Base-by-base conservation (phyloP, 2,888 invertebrate genomes). In the Heliconius hortense region DNA sequence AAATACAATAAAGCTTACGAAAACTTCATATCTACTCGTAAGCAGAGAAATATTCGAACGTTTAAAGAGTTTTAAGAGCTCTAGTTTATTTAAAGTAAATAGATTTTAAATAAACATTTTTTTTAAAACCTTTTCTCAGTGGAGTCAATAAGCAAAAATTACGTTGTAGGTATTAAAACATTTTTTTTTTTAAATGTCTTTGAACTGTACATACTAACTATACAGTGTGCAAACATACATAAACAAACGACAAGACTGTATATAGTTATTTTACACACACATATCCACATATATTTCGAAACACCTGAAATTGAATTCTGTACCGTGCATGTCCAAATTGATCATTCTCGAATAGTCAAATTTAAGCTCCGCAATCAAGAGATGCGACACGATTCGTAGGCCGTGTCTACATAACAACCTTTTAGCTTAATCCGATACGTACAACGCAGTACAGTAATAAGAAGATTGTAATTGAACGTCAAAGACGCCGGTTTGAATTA, bases 381-480 rank as follows among this genome's bases (percentile, higher is more conserved):
- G 85, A 85, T 84, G 83, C 81, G 79, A 84, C 85, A 84, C 82
- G 84, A 86, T n/a, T n/a, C n/a, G n/a, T 85, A 87, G 84, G 82
- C 86, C 86, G 87, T 88, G 89, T 91, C 87, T 87, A 89, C 88
- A 89, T 91, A 89, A 91, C 88, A 86, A 85, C 88, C 89, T 91
- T 89, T 92, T 90, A 89, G 86, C 82, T 82, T 91, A 92, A 92
- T 89, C 91, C 89, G 86, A 86, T 88, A 84, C 83, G 83, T 84
- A 84, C 84, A 85, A 82, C 78, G 82, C 66, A 83, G 83, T 85
- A 83, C 79, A 82, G 84, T 82, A 88, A 88, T 91, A 91, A 91
- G 90, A 88, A 89, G 87, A 87, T 89, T 87, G 90, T 91, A 90
- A 92, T 90, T 90, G 89, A 86, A 86, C 84, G 85, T 90, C 90